Base-by-base conservation (phyloP, 2,113 vertebrate genomes). In the Eonycteris spelaea region DNA sequence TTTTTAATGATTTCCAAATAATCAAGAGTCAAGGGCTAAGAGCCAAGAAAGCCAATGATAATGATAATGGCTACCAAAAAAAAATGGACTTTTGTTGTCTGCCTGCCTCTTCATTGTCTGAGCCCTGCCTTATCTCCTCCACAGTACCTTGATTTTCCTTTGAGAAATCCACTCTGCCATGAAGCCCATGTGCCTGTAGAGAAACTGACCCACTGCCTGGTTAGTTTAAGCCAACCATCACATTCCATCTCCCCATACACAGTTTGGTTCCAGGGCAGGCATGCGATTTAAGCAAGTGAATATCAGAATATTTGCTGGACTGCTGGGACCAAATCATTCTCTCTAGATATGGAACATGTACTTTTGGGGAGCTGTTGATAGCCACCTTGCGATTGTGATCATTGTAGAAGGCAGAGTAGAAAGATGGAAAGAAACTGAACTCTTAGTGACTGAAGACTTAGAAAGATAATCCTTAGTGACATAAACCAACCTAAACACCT, bases 1-100 rank as follows among this genome's bases (percentile, higher is more conserved):
- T 53, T 82, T 63, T 84, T 90, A 16, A 71, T 79, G 30, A 83
- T 78, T 94, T 97, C 43, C 67, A 77, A 90, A 93, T 61, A 86
- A 75, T n/a, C 65, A 92, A 94, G 85, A 55, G 14, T 63, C 79
- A 48, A 67, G 67, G 48, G 35, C 48, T 90, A 61, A 91, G 38
- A 21, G 57, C 45, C 83, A 94, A 90, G 51, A 91, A 90, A 95
- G 40, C 45, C 91, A 92, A 65, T 77, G 51, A 86, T 38, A 70
- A 89, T 75, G 33, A 91, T 70, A 79, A 79, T 43, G 70, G 51
- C 48, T 84, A 68, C 11, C n/a, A n/a, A n/a, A n/a, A 3, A 73
- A 28, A 28, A 26, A 38, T 45, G 26, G 53, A 61, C 16, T 90
- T 67, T 61, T 38, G 28, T 55, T 82, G 45, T 45, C 86, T 77